These are phyloP conservation scores for Phymatocera aterrima DNA, from an alignment of 2,888 invertebrate species.

Conservation along the genomic window DNA sequence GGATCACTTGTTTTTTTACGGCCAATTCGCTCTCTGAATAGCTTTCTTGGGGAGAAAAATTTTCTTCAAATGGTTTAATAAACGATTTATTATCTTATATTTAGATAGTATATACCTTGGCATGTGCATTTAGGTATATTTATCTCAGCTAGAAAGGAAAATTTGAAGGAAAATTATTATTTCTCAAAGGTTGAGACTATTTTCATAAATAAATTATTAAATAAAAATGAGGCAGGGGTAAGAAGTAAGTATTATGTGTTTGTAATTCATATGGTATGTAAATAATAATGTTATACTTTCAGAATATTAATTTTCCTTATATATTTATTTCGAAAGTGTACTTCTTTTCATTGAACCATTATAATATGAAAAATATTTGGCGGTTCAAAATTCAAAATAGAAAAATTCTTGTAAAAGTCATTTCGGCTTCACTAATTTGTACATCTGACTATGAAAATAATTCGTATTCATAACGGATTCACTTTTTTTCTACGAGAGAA, in stretches of 20 bases:
- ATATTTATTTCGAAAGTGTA: neutral
- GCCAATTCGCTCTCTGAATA: neutral
- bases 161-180: slow-evolving; percentile 30
- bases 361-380: neutral
- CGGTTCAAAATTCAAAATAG: neutral
- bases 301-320: slow-evolving; percentile 29
- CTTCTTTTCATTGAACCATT: slow-evolving; percentile 3
- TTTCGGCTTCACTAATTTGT: neutral
- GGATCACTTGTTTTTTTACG: slow-evolving; percentile 1
- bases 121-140: neutral
- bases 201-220: neutral
- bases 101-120: neutral
- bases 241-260: slow-evolving; percentile 23
- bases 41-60: neutral
- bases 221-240: slow-evolving; percentile 3
- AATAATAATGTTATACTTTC: slow-evolving; percentile 29
- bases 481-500: neutral
- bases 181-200: slow-evolving; percentile 24
- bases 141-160: neutral
- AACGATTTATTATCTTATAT: neutral
- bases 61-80: neutral
- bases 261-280: slow-evolving; percentile 22
- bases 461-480: neutral
- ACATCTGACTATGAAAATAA: neutral
- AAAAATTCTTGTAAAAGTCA: neutral